These are phyloP conservation scores for Desmodus rotundus DNA, from an alignment of 2,113 vertebrate genomes.

Conservation along the genomic window DNA sequence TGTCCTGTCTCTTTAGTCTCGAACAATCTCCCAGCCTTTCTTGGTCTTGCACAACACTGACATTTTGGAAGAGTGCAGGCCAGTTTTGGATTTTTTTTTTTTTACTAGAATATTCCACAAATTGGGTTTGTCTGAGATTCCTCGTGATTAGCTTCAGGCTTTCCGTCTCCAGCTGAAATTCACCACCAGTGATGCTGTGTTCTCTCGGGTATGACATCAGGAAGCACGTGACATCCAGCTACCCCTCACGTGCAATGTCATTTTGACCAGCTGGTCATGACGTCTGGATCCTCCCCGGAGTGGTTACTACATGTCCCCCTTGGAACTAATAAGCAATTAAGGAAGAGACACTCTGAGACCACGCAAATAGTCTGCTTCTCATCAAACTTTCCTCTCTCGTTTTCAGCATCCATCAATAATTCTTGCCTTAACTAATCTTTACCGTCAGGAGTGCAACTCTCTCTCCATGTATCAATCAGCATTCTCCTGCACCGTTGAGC, in stretches of 20 bases:
- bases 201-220: not conserved
- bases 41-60: not conserved
- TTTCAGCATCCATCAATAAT: not conserved
- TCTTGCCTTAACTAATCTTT: not conserved
- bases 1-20: not conserved
- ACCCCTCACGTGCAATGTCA: not conserved
- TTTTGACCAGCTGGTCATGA: not conserved
- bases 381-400: not conserved
- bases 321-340: not conserved
- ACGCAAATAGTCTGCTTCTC: not conserved
- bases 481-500: not conserved
- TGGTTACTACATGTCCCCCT: not conserved
- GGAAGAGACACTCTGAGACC: not conserved
- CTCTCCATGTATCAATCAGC: not conserved
- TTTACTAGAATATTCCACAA: not conserved
- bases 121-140: not conserved
- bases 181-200: not conserved
- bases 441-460: not conserved
- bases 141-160: not conserved
- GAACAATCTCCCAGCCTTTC: not conserved
- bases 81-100: not conserved
- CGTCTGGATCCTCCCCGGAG: no score
- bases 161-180: not conserved
- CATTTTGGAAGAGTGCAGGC: not conserved
- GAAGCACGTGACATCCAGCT: not conserved